Percentiles rank a stretch among this genome's conserved stretches.
phyloP scores from a whole-genome alignment of 2,797 vertebrate species.

The Alectoris magna region DNA sequence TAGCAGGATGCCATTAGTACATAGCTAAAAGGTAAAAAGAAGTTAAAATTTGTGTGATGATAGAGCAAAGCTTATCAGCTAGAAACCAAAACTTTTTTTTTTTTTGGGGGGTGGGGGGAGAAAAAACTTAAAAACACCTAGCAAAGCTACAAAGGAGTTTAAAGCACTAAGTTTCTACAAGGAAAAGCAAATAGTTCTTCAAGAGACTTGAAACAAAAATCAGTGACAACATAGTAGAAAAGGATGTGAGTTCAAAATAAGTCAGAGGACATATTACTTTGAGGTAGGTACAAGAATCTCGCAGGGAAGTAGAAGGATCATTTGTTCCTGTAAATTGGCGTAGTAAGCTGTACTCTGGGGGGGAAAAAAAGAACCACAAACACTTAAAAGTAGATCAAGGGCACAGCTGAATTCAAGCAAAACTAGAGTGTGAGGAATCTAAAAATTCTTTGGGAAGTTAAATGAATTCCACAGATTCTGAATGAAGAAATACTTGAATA shows the following conservation, averaged over 20 bases:
- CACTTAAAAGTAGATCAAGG: slow-evolving; percentile 54
- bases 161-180: slow-evolving; percentile 30
- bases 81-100: neutral
- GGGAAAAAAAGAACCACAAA: neutral
- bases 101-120: neutral
- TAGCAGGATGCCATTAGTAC: neutral
- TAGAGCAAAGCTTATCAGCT: neutral
- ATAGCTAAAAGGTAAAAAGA: neutral
- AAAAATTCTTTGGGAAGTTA: slow-evolving; percentile 1
- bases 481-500: neutral
- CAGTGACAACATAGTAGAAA: slow-evolving; percentile 4
- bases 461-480: neutral
- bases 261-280: slow-evolving; percentile 53
- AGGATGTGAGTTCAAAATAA: slow-evolving; percentile 48
- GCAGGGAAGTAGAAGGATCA: slow-evolving; percentile 28
- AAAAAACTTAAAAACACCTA: neutral
- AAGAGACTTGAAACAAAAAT: slow-evolving; percentile 38
- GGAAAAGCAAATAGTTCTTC: slow-evolving; percentile 21
- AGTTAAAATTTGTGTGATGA: neutral
- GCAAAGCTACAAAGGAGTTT: neutral
- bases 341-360: slow-evolving; percentile 15
- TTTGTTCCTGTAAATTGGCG: slow-evolving; percentile 63
- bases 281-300: slow-evolving; percentile 50
- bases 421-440: neutral
- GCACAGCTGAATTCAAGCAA: slow-evolving; percentile 28